These are phyloP conservation scores for Eleginops maclovinus DNA, from an alignment of 2,113 vertebrate genomes.

Conservation along the genomic window DNA sequence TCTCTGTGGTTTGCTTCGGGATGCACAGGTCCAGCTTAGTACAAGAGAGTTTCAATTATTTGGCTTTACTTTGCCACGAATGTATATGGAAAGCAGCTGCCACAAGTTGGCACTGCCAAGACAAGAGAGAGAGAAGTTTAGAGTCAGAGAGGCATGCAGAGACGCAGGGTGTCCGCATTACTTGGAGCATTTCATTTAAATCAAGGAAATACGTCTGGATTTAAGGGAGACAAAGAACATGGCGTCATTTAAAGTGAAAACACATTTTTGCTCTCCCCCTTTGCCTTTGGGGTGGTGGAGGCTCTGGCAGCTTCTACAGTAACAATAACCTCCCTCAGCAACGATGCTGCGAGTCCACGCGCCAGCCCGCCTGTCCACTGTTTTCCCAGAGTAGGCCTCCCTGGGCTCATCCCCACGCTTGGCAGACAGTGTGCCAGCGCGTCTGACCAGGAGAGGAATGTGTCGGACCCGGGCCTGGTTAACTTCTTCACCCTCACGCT, in stretches of 20 bases:
- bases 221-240: slow-evolving; percentile 68
- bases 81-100: slow-evolving; percentile 71
- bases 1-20: slow-evolving; percentile 70
- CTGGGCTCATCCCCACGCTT: slow-evolving; percentile 63
- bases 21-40: slow-evolving; percentile 73
- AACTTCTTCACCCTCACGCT: slow-evolving; percentile 75
- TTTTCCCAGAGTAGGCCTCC: slow-evolving; percentile 62
- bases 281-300: slow-evolving; percentile 64
- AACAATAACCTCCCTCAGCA: slow-evolving; percentile 70
- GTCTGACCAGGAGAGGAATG: slow-evolving; percentile 68
- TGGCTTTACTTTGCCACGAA: slow-evolving; percentile 67
- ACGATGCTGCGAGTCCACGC: slow-evolving; percentile 55
- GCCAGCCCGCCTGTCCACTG: slow-evolving; percentile 60
- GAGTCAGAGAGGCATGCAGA: slow-evolving; percentile 42
- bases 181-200: slow-evolving; percentile 72
- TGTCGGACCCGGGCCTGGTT: slow-evolving; percentile 63
- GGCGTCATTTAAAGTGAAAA: slow-evolving; percentile 77
- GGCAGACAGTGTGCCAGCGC: slow-evolving; percentile 54
- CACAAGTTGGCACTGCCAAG: slow-evolving; percentile 68
- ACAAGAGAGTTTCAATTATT: slow-evolving; percentile 72
- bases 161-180: slow-evolving; percentile 51
- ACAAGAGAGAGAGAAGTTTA: slow-evolving; percentile 23
- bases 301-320: slow-evolving; percentile 65
- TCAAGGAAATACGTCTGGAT: slow-evolving; percentile 66
- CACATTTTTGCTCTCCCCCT: slow-evolving; percentile 65